phyloP scores from a whole-genome alignment of 2,113 vertebrate species.

The Mola mola region DNA sequence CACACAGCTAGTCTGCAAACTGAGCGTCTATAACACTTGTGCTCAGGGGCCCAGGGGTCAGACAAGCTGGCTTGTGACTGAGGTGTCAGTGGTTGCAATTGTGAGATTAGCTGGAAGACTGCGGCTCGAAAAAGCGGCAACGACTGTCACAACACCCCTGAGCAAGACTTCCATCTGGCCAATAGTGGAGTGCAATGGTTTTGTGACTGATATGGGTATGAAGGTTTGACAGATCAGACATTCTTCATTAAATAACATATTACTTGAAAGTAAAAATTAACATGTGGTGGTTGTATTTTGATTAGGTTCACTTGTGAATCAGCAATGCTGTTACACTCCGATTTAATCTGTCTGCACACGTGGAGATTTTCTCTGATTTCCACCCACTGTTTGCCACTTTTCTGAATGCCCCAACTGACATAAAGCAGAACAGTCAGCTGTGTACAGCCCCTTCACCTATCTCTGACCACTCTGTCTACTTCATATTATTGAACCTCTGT shows the following conservation, averaged over 20 bases:
- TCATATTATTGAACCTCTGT: constrained; percentile 70
- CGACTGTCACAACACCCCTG: constrained; percentile 6
- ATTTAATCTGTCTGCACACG: constrained; percentile 2
- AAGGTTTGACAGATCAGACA: not conserved
- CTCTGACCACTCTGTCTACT: constrained; percentile 40
- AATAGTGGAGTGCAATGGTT: not conserved
- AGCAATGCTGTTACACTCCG: not conserved
- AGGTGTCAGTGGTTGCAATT: constrained; percentile 53
- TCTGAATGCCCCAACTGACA: too few relatives aligned
- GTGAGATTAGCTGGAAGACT: constrained; percentile 47
- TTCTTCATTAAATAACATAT: constrained; percentile 1
- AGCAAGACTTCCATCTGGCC: constrained; percentile 29
- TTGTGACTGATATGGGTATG: constrained; percentile 17
- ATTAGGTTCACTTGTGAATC: constrained; percentile 3
- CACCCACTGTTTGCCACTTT: too few relatives aligned
- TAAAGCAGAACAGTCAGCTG: constrained; percentile 6
- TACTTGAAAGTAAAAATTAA: not conserved
- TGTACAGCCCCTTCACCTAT: constrained; percentile 42
- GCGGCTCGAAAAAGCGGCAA: constrained; percentile 30
- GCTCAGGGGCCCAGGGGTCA: constrained; percentile 62
- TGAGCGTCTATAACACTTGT: constrained; percentile 51
- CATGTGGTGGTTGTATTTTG: not conserved
- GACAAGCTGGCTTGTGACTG: constrained; percentile 47
- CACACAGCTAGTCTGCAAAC: constrained; percentile 56
- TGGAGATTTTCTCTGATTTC: too few relatives aligned